These are phyloP conservation scores for Drosophila triauraria DNA, from an alignment of 1,140 invertebrate genomes.

Conservation along the genomic window DNA sequence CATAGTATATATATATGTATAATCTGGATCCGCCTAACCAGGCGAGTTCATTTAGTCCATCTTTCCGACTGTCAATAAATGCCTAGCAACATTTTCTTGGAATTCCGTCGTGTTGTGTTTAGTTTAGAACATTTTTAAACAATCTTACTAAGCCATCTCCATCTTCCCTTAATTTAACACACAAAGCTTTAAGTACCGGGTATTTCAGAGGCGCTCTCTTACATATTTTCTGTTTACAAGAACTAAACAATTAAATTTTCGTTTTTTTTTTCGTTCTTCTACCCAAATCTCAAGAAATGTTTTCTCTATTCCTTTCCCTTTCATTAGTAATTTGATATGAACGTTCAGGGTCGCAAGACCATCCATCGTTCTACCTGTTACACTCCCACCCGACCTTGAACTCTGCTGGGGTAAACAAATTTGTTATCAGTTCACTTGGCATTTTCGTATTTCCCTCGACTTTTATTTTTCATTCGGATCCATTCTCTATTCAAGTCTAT, in stretches of 20 bases:
- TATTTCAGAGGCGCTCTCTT: too few species aligned
- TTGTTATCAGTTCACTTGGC: slow-evolving; percentile 45
- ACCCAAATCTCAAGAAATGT: neutral
- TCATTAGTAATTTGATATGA: slow-evolving; percentile 17
- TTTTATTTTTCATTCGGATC: slow-evolving; percentile 27
- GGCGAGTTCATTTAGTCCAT: too few species aligned
- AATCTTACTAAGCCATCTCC: too few species aligned
- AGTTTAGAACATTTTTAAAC: too few species aligned
- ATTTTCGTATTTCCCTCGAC: slow-evolving; percentile 20
- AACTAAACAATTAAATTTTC: slow-evolving; percentile 5
- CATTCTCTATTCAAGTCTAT: slow-evolving; percentile 39
- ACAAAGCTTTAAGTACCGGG: too few species aligned
- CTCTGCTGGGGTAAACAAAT: slow-evolving; percentile 45
- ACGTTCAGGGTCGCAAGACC: neutral
- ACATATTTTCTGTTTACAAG: neutral
- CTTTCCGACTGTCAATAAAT: too few species aligned
- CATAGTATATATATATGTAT: neutral
- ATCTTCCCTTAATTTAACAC: too few species aligned
- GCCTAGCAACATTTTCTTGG: too few species aligned
- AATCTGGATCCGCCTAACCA: neutral
- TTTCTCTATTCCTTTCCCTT: neutral
- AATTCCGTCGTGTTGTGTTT: too few species aligned
- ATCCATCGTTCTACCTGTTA: slow-evolving; percentile 15
- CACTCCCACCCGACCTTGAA: slow-evolving; percentile 25
- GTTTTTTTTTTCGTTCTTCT: too few species aligned